phyloP scores from a whole-genome alignment of 1,140 invertebrate species.

The Meteorus sp. region DNA sequence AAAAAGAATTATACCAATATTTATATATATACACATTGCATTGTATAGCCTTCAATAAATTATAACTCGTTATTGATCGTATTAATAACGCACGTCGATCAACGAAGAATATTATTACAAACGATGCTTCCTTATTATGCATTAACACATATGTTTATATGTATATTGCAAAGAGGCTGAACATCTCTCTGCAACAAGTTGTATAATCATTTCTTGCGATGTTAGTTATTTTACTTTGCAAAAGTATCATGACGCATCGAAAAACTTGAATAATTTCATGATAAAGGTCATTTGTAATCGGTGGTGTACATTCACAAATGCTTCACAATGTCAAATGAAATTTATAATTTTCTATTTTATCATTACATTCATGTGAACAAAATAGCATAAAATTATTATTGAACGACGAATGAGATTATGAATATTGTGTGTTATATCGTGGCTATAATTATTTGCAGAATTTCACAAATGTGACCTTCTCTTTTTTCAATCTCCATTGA shows the following conservation, averaged over 20 bases:
- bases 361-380: no score
- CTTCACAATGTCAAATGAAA: no score
- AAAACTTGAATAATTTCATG: constrained; percentile 13
- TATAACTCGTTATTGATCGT: constrained; percentile 14
- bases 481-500: no score
- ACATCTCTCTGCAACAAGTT: neutral
- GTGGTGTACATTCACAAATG: neutral
- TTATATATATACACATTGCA: neutral
- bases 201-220: constrained; percentile 13
- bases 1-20: no score
- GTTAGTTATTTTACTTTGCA: constrained; percentile 2
- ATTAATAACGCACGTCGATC: constrained; percentile 11
- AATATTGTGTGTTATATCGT: no score
- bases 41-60: neutral
- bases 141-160: no score
- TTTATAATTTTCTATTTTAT: no score
- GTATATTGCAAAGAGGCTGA: neutral
- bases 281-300: constrained; percentile 14
- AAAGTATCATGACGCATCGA: constrained; percentile 2
- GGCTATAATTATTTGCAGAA: no score
- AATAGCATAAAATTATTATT: no score
- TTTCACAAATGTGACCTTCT: no score
- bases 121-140: constrained; percentile 9
- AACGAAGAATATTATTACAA: constrained; percentile 11
- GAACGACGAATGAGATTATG: no score